Evolutionary conservation across 2,797 vertebrate genomes (phyloP).

Genomic region (Myripristis murdjan): DNA sequence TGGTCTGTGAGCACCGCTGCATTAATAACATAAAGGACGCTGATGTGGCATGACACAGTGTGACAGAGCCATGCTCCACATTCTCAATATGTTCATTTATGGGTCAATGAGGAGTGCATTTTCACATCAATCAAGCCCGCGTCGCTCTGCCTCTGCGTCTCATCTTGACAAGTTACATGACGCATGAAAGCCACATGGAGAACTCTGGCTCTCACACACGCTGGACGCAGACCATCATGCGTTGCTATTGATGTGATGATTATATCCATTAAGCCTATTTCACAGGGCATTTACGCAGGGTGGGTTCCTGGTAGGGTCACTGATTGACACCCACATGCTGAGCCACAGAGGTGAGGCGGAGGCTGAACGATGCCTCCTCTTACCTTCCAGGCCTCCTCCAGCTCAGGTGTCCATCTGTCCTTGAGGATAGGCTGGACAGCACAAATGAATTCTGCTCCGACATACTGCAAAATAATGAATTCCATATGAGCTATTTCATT

Average conservation of each 20-base stretch:
- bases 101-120: constrained; percentile 46
- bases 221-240: background rate
- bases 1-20: background rate
- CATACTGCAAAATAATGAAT: constrained; percentile 79
- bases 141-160: constrained; percentile 12
- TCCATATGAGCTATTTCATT: constrained; percentile 11
- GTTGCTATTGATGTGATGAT: constrained; percentile 1
- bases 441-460: constrained; percentile 86
- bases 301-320: background rate
- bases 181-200: constrained; percentile 13
- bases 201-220: background rate
- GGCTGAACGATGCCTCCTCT: constrained; percentile 6
- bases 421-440: constrained; percentile 86
- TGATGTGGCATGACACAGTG: constrained; percentile 30
- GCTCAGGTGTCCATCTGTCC: constrained; percentile 84
- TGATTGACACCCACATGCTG: constrained; percentile 2
- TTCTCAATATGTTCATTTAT: constrained; percentile 22
- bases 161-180: constrained; percentile 26
- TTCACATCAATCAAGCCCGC: constrained; percentile 33
- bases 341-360: background rate
- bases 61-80: constrained; percentile 45
- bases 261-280: constrained; percentile 11
- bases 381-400: constrained; percentile 88
- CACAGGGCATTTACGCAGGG: constrained; percentile 4
- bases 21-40: constrained; percentile 1